Conservation (phyloP, 2,797 vertebrate genomes). For the Kryptopterus vitreolus region DNA sequence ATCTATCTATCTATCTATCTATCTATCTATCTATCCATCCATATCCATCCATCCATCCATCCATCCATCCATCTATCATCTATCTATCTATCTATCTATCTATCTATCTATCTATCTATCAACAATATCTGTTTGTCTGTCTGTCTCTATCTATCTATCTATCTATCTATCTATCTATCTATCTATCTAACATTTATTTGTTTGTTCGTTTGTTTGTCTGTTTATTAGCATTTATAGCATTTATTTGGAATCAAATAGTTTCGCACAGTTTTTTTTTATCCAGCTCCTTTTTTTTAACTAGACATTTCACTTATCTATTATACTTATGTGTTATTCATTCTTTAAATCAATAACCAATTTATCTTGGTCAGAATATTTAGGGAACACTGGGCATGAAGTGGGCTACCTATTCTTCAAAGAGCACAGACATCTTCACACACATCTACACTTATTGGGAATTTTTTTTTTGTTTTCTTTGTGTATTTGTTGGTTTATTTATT, state of each 20-base stretch:
- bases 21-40: no score
- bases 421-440: background rate
- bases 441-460: background rate
- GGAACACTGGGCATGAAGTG: background rate
- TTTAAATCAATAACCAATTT: background rate
- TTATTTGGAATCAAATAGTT: background rate
- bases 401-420: background rate
- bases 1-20: no score
- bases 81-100: conserved; percentile 9
- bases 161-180: no score
- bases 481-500: background rate
- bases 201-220: no score
- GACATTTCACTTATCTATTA: no score
- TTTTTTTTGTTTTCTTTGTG: background rate
- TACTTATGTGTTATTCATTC: background rate
- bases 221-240: no score
- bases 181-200: no score
- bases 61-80: no score
- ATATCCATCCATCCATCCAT: no score
- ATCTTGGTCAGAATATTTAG: background rate
- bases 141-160: no score
- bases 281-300: background rate
- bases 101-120: conserved; percentile 14
- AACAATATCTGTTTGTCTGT: no score
- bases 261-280: background rate